Percentiles rank a stretch among this genome's conserved stretches.
Conservation (phyloP, 2,113 vertebrate genomes). For the Emberiza fucata region DNA sequence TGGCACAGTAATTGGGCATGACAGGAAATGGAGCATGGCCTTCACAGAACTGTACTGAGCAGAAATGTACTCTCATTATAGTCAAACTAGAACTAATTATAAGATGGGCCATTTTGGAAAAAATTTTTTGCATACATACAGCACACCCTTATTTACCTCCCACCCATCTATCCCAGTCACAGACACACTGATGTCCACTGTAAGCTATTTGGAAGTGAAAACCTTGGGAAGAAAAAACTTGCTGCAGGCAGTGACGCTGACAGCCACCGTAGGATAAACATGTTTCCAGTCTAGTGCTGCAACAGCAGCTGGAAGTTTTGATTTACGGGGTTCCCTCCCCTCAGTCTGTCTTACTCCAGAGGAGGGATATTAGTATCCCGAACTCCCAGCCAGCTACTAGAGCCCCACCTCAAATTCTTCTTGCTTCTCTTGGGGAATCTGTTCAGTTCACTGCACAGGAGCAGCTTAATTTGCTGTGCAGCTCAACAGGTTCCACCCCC, state of each 20-base stretch:
- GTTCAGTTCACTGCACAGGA: neutral
- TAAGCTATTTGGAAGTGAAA: neutral
- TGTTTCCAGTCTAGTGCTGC: neutral
- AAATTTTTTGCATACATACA: neutral
- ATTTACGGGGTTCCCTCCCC: neutral
- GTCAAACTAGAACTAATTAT: neutral
- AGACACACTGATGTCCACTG: neutral
- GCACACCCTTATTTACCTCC: neutral
- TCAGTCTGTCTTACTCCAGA: neutral
- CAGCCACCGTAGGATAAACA: fast-evolving
- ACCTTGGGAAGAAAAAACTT: neutral
- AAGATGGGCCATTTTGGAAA: neutral
- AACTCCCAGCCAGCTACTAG: neutral
- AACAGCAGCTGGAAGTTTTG: neutral
- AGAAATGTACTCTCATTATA: neutral
- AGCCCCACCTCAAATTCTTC: neutral
- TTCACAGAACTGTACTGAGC: neutral
- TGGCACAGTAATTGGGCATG: no score
- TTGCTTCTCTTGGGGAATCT: neutral
- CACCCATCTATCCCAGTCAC: neutral
- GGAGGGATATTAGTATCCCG: neutral
- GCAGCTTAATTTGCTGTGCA: neutral
- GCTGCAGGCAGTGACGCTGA: neutral
- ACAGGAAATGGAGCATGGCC: neutral
- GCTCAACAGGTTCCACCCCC: neutral